These are phyloP conservation scores for Mus musculus DNA, from an alignment of 2,113 vertebrate species.

Conservation along the genomic window DNA sequence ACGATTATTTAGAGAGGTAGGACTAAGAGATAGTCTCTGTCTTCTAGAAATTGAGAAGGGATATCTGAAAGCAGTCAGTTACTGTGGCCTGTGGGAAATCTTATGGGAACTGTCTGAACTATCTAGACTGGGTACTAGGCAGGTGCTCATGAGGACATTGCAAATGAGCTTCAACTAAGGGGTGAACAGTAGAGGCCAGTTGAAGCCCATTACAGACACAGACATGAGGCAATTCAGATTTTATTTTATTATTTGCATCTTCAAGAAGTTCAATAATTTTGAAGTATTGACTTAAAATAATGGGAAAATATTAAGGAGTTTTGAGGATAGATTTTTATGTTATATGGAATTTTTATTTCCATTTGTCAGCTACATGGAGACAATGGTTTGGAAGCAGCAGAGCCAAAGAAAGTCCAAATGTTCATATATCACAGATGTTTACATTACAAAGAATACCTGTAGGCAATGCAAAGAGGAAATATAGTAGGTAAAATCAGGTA, in stretches of 20 bases:
- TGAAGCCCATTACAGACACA: not conserved
- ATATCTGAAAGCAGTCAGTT: not conserved
- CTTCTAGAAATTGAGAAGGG: not conserved
- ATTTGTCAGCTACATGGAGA: conserved; percentile 16
- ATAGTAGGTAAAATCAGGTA: not conserved
- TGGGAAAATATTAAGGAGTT: not conserved
- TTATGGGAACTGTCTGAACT: not conserved
- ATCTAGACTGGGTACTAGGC: not conserved
- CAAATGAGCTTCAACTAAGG: not conserved
- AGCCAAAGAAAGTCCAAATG: conserved; percentile 7
- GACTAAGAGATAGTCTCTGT: not conserved
- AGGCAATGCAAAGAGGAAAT: not conserved
- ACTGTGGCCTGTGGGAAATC: not conserved
- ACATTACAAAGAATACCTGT: conserved; percentile 43
- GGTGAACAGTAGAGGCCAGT: not conserved
- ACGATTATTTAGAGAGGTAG: not conserved
- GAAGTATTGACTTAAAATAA: not conserved
- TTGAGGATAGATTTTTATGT: not conserved
- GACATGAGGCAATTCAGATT: not conserved
- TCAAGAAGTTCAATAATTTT: not conserved
- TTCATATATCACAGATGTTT: not conserved
- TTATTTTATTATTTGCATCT: not conserved
- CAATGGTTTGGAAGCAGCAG: conserved; percentile 39
- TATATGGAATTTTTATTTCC: conserved; percentile 32
- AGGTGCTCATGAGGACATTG: not conserved